These are phyloP conservation scores for Salvelinus fontinalis DNA, from an alignment of 2,113 vertebrate species.

Conservation along the genomic window DNA sequence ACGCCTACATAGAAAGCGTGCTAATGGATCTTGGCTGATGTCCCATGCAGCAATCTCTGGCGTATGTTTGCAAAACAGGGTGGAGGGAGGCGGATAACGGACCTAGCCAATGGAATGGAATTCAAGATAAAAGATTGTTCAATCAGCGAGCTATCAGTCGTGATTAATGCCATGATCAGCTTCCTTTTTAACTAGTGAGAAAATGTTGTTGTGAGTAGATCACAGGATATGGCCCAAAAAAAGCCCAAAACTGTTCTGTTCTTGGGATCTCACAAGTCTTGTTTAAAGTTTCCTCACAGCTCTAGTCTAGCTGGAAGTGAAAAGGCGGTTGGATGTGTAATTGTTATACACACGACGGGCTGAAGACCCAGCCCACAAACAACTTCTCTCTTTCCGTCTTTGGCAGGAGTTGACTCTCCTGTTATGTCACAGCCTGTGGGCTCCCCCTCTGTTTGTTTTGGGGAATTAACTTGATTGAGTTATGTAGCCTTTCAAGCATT, in stretches of 20 bases:
- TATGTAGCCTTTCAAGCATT: too few relatives aligned
- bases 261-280: too few relatives aligned
- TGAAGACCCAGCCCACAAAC: not conserved
- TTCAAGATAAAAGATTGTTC: not conserved
- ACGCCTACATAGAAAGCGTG: too few relatives aligned
- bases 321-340: not conserved
- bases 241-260: too few relatives aligned
- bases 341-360: not conserved
- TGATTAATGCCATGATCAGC: too few relatives aligned
- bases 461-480: not conserved
- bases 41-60: not conserved
- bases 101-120: too few relatives aligned
- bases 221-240: too few relatives aligned
- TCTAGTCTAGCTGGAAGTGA: not conserved
- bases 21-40: not conserved
- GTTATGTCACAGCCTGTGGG: not conserved
- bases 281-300: not conserved
- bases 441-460: not conserved
- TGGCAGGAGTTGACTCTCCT: not conserved
- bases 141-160: not conserved
- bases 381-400: not conserved
- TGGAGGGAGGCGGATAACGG: not conserved
- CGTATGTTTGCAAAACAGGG: constrained; percentile 20
- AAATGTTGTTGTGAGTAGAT: too few relatives aligned
- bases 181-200: too few relatives aligned